Percentiles rank a stretch among this genome's conserved stretches.
Conservation (phyloP, 2,888 invertebrate genomes). For the Tipula helvola region DNA sequence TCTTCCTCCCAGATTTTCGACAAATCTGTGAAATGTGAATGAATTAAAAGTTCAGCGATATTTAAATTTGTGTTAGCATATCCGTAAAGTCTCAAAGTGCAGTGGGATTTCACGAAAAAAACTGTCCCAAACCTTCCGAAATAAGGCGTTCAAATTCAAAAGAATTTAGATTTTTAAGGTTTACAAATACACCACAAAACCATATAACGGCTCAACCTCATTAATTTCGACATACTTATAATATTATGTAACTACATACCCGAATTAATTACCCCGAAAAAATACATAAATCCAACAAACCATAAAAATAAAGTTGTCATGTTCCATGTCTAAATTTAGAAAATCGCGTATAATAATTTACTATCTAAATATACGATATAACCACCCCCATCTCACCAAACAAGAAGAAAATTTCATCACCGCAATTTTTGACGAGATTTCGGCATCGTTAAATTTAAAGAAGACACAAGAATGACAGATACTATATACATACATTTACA, state of each 20-base stretch:
- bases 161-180: background rate
- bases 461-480: too few relatives aligned
- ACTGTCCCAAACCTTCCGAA: too few relatives aligned
- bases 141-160: too few relatives aligned
- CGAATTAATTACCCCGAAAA: background rate
- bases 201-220: background rate
- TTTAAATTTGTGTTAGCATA: too few relatives aligned
- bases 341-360: background rate
- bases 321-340: background rate
- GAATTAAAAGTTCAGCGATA: too few relatives aligned
- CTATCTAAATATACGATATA: background rate
- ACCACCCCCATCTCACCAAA: background rate
- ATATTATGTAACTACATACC: background rate
- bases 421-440: background rate
- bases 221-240: background rate
- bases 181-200: background rate
- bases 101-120: too few relatives aligned
- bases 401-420: background rate
- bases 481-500: background rate
- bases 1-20: too few relatives aligned
- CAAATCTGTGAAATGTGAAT: too few relatives aligned
- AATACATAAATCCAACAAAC: background rate
- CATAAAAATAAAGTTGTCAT: background rate
- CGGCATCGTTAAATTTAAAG: background rate
- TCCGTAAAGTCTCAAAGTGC: too few relatives aligned